Base-by-base conservation (phyloP, 2,888 invertebrate genomes). In the Heliconius aoede region DNA sequence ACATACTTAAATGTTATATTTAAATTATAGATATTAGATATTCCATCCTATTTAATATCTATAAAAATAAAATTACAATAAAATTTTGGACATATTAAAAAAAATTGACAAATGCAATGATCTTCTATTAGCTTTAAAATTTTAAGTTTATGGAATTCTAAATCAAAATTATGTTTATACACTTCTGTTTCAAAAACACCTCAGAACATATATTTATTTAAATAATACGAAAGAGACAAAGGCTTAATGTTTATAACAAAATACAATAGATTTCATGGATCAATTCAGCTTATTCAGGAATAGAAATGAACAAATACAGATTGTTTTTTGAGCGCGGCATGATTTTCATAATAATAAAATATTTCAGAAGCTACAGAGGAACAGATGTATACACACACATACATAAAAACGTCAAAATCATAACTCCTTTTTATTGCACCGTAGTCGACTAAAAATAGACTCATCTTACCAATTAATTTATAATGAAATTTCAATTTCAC, bases 101-200 rank as follows among this genome's bases (percentile, higher is more conserved):
- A 62, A n/a, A 64, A 46, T 21, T 64, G 7, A n/a, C 24, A 36
- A 32, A 64, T 64, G n/a, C 64, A 65, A 36, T 24, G 24, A 65
- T 36, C 36, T 65, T 65, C n/a, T 65, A 65, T 65, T 65, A 36
- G 65, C 1, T 26, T 24, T 40, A 18, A 40, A 65, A 18, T 40
- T 24, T 8, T 24, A 36, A 1, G 7, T 40, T 65, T 65, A 24
- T 18, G 26, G 9, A 65, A 36, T 62, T 28, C 28, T n/a, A n/a
- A 32, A 32, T 36, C 13, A 24, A 36, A 65, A 36, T 65, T n/a
- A 36, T 24, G 32, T 64, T 32, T 21, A 64, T 13, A 13, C 15
- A 36, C 9, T 65, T 32, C 32, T 36, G 32, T 32, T 13, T n/a
- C 15, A 64, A 65, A 55, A 21, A 55, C n/a, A 55, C 9, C 9